Evolutionary conservation across 1,140 invertebrate genomes (phyloP).

Genomic region (Aethina tumida): DNA sequence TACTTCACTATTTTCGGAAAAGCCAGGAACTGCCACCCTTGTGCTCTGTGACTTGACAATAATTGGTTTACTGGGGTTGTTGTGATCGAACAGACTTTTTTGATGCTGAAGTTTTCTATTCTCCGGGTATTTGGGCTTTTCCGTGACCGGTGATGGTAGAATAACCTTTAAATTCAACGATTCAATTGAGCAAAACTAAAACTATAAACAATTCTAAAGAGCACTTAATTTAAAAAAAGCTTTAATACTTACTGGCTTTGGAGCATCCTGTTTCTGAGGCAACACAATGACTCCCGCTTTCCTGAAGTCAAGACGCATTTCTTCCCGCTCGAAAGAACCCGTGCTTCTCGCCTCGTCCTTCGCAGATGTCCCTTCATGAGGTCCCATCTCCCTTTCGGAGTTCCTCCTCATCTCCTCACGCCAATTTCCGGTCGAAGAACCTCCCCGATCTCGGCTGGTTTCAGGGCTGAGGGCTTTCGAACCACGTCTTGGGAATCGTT

Average conservation of each 20-base stretch:
- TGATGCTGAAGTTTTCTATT: slow-evolving; percentile 28
- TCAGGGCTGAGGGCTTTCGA: slow-evolving; percentile 28
- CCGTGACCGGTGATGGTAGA: slow-evolving; percentile 1
- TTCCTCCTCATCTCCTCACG: slow-evolving; percentile 30
- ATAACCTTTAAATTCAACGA: neutral
- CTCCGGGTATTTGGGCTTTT: slow-evolving; percentile 14
- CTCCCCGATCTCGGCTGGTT: slow-evolving; percentile 28
- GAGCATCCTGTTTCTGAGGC: slow-evolving; percentile 15
- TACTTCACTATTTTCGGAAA: slow-evolving; percentile 25
- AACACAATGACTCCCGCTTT: slow-evolving; percentile 28
- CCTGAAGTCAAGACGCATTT: slow-evolving; percentile 11
- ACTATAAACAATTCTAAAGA: neutral
- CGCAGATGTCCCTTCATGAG: too few species aligned
- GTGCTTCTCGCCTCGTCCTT: slow-evolving; percentile 1
- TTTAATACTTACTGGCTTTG: slow-evolving; percentile 11
- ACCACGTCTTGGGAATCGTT: slow-evolving; percentile 21
- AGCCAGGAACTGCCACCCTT: slow-evolving; percentile 31
- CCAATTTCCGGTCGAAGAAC: slow-evolving; percentile 27
- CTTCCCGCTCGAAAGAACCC: neutral
- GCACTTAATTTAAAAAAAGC: neutral
- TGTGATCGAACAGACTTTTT: slow-evolving; percentile 53
- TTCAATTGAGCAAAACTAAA: neutral
- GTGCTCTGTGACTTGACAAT: slow-evolving; percentile 43
- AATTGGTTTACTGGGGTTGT: slow-evolving; percentile 60
- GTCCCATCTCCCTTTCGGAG: slow-evolving; percentile 19